Evolutionary conservation across 2,113 vertebrate species (phyloP), one percentile per base, ranked within the genome.

Genomic region (Albula glossodonta): DNA sequence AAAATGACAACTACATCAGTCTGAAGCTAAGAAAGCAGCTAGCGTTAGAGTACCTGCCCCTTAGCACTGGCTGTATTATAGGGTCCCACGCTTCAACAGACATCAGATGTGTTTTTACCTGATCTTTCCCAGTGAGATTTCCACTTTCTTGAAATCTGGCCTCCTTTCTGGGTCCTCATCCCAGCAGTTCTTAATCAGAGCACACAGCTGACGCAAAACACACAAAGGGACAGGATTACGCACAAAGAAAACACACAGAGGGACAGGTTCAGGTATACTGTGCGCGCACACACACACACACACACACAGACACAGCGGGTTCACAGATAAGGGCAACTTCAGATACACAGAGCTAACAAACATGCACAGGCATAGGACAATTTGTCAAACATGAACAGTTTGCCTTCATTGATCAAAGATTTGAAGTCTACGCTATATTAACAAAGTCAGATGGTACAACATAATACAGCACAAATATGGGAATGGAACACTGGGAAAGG

Each of bases 91-190:
- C 11, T 22, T n/a, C 63, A n/a, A 17, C 63, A 5, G 17, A 6
- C 63, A n/a, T 17, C 63, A 70, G 70, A 7, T 2, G n/a, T 7
- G 5, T n/a, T 11, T 74, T 87, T 92, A 99, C 98, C 98, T 97
- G 95, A 98, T 97, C 91, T 97, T 99, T 86, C 96, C 96, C 87
- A 99, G 91, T 22, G 92, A 96, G 87, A 57, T 96, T 91, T 99
- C 98, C 63, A 99, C 96, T 95, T 96, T 99, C 95, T 97, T 99
- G 89, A 99, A 99, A 90, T 99, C 98, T 2, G 97, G 98, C 85
- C 98, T 96, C 92, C 95, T 98, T 86, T 99, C 98, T 83, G 98
- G 96, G 91, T 99, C 98, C 91, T 99, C 98, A 3, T 99, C 98
- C 98, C 98, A 99, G 83, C 98, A 98, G 91, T 50, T 96, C 92